Conservation (phyloP, 2,797 vertebrate genomes). For the Scolopax rusticola region DNA sequence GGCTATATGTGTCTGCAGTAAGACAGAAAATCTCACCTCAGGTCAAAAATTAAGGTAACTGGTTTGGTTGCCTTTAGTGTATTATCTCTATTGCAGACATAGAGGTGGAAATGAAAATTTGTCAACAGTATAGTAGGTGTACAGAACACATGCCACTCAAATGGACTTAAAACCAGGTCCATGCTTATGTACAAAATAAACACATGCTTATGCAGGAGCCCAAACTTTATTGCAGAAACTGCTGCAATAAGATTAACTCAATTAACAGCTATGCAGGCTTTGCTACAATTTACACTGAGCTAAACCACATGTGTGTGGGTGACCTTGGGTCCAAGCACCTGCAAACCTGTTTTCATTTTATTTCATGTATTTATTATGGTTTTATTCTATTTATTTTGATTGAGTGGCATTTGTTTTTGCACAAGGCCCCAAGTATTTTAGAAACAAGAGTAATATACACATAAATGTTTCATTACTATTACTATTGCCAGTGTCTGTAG, state of each 20-base stretch:
- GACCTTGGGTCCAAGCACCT: slow-evolving; percentile 30
- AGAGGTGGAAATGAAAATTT: background rate
- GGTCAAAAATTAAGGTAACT: background rate
- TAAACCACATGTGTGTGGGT: slow-evolving; percentile 17
- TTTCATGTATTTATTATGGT: background rate
- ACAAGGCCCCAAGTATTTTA: background rate
- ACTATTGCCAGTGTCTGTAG: background rate
- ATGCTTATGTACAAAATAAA: background rate
- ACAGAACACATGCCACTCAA: background rate
- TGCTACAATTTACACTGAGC: background rate
- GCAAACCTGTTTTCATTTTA: slow-evolving; percentile 28
- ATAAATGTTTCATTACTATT: slow-evolving; percentile 43
- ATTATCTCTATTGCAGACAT: background rate
- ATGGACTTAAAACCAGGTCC: background rate
- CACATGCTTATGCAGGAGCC: background rate
- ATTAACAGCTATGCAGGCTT: background rate
- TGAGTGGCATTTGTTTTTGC: slow-evolving; percentile 26
- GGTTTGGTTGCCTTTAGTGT: background rate
- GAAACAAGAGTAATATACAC: background rate
- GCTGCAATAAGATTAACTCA: slow-evolving; percentile 21
- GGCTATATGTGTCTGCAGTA: background rate
- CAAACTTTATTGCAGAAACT: background rate
- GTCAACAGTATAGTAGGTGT: background rate
- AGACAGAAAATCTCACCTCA: background rate
- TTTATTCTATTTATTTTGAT: slow-evolving; percentile 49